A percentile compares a stretch with the other conserved stretches of the same genome.
These are phyloP conservation scores for Acronicta leporina DNA, from an alignment of 2,888 invertebrate species.

Conservation along the genomic window DNA sequence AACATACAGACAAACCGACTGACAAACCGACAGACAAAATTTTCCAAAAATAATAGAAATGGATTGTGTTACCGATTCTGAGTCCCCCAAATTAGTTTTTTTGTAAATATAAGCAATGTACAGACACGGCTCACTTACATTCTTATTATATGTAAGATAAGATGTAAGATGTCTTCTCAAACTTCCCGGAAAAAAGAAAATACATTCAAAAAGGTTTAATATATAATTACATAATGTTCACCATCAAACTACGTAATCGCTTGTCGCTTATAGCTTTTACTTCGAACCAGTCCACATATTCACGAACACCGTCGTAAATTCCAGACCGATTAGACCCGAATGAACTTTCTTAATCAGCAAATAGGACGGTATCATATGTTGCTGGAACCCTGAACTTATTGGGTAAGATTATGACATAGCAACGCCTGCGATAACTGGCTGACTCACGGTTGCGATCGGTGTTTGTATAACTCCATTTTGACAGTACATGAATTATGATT, in stretches of 20 bases:
- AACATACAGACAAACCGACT: too few relatives aligned
- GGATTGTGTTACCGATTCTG: too few relatives aligned
- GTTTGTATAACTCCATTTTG: background rate
- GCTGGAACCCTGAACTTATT: constrained; percentile 20
- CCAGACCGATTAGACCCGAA: constrained; percentile 48
- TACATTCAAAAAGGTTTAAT: too few relatives aligned
- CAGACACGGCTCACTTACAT: too few relatives aligned
- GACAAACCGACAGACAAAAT: too few relatives aligned
- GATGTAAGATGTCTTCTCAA: too few relatives aligned
- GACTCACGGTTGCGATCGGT: constrained; percentile 1
- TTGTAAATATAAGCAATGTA: too few relatives aligned
- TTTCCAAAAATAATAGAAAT: too few relatives aligned
- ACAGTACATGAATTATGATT: background rate
- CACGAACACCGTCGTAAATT: constrained; percentile 50
- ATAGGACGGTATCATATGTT: constrained; percentile 58
- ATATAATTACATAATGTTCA: background rate
- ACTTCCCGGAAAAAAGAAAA: too few relatives aligned
- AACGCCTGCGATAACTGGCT: background rate
- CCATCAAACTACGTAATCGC: background rate
- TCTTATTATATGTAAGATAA: too few relatives aligned
- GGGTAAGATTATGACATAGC: constrained; percentile 22
- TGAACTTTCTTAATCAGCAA: constrained; percentile 63
- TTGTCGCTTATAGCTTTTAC: background rate
- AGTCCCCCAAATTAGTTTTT: too few relatives aligned
- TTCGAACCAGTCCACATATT: constrained; percentile 18